Conservation (phyloP, 2,113 vertebrate genomes). For the Ariopsis seemanni region DNA sequence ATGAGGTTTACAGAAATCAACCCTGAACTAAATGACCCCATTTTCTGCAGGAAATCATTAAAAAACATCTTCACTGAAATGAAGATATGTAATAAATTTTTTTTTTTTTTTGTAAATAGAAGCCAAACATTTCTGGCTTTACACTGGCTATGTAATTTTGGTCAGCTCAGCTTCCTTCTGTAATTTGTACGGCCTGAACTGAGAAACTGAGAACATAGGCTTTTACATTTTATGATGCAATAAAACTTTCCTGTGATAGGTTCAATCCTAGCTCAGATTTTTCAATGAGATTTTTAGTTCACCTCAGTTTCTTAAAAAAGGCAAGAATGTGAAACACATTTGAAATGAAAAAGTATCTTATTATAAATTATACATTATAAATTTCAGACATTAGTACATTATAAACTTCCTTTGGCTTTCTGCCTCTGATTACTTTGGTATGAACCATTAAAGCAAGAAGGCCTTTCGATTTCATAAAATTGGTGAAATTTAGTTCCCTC, state of each 20-base stretch:
- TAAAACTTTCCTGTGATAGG: not conserved
- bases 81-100: not conserved
- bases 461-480: too few relatives aligned
- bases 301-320: not conserved
- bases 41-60: too few relatives aligned
- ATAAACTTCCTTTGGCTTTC: conserved; percentile 8
- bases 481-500: too few relatives aligned
- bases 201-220: not conserved
- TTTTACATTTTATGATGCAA: not conserved
- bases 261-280: not conserved
- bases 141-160: not conserved
- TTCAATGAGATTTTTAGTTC: not conserved
- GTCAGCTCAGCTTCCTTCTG: not conserved
- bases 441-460: not conserved
- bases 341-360: not conserved
- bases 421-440: not conserved
- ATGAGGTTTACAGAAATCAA: not conserved
- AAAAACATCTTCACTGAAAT: too few relatives aligned
- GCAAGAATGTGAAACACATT: not conserved
- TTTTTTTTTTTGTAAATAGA: not conserved
- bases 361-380: not conserved
- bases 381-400: not conserved
- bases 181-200: not conserved
- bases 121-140: not conserved
- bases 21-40: too few relatives aligned